Conservation (phyloP, 2,888 invertebrate species). For the Pheosia gnoma region DNA sequence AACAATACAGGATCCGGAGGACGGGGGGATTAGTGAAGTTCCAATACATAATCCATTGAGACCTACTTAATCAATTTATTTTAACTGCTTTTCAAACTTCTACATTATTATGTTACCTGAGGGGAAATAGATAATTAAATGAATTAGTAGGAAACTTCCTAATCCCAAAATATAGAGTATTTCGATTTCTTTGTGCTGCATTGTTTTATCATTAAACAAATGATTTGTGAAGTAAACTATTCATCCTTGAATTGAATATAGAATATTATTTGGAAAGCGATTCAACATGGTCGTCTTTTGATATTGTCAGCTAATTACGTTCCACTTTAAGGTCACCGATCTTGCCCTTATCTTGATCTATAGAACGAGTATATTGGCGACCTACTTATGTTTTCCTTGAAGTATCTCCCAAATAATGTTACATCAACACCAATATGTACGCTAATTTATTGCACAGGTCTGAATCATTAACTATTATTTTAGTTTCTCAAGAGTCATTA, state of each 20-base stretch:
- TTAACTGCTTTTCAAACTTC: too few species aligned
- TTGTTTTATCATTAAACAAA: too few species aligned
- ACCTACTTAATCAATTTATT: too few species aligned
- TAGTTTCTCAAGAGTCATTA: not conserved
- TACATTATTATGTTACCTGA: too few species aligned
- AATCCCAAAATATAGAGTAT: too few species aligned
- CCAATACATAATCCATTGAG: too few species aligned
- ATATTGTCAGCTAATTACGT: conserved; percentile 10
- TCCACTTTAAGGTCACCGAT: conserved; percentile 8
- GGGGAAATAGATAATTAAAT: too few species aligned
- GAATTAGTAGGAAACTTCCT: too few species aligned
- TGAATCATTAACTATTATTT: not conserved
- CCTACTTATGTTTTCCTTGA: not conserved
- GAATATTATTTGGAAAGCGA: not conserved
- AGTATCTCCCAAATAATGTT: not conserved
- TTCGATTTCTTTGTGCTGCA: too few species aligned
- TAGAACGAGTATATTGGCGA: not conserved
- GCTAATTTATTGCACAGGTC: not conserved
- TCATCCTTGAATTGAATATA: not conserved
- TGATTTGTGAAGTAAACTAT: not conserved
- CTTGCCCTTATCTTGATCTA: conserved; percentile 2
- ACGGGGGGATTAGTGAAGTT: too few species aligned
- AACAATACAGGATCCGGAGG: too few species aligned
- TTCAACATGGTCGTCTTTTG: conserved; percentile 3
- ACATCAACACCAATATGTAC: too few species aligned